Percentiles rank a stretch among this genome's conserved stretches.
phyloP scores from a whole-genome alignment of 1,140 invertebrate genomes.

The Kradibia gibbosae region DNA sequence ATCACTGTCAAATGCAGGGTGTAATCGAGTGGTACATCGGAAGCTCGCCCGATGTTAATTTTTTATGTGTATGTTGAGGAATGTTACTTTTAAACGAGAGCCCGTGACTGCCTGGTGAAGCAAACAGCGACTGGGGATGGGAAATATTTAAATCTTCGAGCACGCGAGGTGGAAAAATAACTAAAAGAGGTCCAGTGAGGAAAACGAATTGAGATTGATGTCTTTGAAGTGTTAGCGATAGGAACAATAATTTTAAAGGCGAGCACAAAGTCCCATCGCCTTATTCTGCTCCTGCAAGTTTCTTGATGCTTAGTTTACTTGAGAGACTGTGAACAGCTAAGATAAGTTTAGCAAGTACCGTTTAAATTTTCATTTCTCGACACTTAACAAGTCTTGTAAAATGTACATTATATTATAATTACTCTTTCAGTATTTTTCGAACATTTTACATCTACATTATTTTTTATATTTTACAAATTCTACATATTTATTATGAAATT shows the following conservation, averaged over 20 bases:
- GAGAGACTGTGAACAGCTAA: background rate
- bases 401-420: no score
- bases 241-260: background rate
- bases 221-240: slow-evolving; percentile 28
- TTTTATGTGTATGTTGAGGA: slow-evolving; percentile 46
- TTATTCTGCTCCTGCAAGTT: background rate
- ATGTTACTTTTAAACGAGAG: slow-evolving; percentile 44
- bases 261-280: background rate
- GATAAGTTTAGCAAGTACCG: background rate
- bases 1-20: slow-evolving; percentile 60
- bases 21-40: slow-evolving; percentile 61
- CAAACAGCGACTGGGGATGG: no score
- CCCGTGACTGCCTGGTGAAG: background rate
- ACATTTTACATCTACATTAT: no score
- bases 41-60: slow-evolving; percentile 57
- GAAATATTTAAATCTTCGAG: slow-evolving; percentile 14
- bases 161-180: slow-evolving; percentile 9
- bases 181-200: background rate
- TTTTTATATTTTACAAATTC: no score
- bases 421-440: no score
- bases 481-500: no score
- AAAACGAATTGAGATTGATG: slow-evolving; percentile 48
- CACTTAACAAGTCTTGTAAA: no score
- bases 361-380: background rate
- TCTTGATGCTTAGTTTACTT: background rate